Percentiles rank a stretch among this genome's conserved stretches.
Evolutionary conservation across 2,113 vertebrate species (phyloP).

Genomic region (Lamprologus speciosus): DNA sequence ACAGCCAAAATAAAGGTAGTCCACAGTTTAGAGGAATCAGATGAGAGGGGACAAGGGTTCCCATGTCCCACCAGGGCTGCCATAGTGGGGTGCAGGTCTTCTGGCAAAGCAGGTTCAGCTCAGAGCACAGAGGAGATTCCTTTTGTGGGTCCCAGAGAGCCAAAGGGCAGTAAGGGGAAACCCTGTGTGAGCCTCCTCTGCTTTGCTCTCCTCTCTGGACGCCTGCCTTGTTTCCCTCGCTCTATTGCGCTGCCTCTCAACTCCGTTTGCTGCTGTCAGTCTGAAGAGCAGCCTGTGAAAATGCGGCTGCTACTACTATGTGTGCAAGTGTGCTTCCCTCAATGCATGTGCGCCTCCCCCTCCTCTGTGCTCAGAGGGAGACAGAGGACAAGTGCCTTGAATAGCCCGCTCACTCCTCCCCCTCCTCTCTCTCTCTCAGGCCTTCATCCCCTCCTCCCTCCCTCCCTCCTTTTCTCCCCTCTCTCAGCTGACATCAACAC

Average conservation of each 20-base stretch:
- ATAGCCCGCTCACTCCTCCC: constrained; percentile 69
- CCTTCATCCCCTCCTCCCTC: not conserved
- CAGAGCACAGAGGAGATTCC: constrained; percentile 1
- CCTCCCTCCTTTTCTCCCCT: not conserved
- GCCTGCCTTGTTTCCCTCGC: constrained; percentile 6
- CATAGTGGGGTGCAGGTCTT: constrained; percentile 51
- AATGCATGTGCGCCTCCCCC: constrained; percentile 55
- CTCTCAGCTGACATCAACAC: constrained; percentile 77
- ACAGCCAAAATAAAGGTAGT: constrained; percentile 38
- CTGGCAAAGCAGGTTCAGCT: constrained; percentile 34
- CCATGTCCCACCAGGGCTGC: constrained; percentile 38
- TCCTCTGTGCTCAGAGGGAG: constrained; percentile 58
- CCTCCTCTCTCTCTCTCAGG: constrained; percentile 13
- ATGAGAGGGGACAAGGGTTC: constrained; percentile 1
- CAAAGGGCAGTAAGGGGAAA: not conserved
- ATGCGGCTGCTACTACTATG: constrained; percentile 34
- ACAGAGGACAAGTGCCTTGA: constrained; percentile 76
- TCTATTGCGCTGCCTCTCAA: constrained; percentile 24
- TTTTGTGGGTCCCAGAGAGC: not conserved
- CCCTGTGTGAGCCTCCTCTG: not conserved
- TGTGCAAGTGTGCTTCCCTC: constrained; percentile 40
- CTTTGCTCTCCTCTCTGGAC: not conserved
- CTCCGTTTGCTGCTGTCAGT: constrained; percentile 70
- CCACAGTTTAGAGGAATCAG: constrained; percentile 16
- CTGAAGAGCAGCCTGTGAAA: constrained; percentile 62